These are phyloP conservation scores for Nycticryphes semicollaris DNA, from an alignment of 2,113 vertebrate species.

Conservation along the genomic window DNA sequence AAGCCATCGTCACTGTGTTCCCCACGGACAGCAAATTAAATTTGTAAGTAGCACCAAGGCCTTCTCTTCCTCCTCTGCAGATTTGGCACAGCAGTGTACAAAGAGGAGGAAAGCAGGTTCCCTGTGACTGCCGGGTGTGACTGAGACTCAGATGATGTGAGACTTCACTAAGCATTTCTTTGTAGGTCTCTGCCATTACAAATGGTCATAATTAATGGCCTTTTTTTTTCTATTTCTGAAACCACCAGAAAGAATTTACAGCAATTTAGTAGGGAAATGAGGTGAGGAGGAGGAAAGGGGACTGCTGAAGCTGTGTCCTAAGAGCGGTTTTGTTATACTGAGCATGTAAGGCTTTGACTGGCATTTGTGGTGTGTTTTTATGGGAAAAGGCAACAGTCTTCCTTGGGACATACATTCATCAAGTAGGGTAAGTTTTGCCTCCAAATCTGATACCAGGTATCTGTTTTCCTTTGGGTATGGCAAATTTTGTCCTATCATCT, in stretches of 20 bases:
- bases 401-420: neutral
- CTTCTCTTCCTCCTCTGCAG: neutral
- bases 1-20: neutral
- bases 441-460: neutral
- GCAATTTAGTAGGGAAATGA: neutral
- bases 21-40: neutral
- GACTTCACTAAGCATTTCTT: neutral
- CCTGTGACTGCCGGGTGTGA: neutral
- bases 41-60: neutral
- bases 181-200: neutral
- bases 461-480: neutral
- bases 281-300: neutral
- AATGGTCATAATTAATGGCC: neutral
- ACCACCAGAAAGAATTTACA: neutral
- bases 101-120: neutral
- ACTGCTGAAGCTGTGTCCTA: neutral
- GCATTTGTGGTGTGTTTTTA: neutral
- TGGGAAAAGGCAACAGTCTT: neutral
- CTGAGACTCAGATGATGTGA: neutral
- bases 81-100: neutral
- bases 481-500: neutral
- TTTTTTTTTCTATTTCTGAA: neutral
- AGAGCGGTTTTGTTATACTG: neutral
- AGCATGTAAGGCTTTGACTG: neutral
- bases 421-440: neutral